Evolutionary conservation across 2,888 invertebrate species (phyloP).

Genomic region (Agrotis exclamationis): DNA sequence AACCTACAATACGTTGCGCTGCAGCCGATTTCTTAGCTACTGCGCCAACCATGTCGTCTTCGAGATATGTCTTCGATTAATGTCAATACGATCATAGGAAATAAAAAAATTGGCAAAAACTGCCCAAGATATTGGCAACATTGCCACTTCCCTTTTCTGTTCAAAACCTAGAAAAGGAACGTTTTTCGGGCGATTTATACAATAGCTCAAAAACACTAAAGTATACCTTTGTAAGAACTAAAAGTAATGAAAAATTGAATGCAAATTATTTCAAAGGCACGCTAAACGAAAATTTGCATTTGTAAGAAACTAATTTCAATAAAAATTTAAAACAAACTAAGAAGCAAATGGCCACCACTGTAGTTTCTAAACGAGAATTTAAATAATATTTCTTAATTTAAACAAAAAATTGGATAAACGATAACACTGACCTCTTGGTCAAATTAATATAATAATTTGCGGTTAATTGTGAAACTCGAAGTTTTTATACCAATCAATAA

Average conservation of each 20-base stretch:
- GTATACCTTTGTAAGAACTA: not conserved
- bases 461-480: conserved; percentile 34
- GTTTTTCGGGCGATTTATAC: too few species aligned
- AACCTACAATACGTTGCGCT: too few species aligned
- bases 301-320: conserved; percentile 28
- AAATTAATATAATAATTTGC: conserved; percentile 31
- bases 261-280: conserved; percentile 13
- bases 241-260: conserved; percentile 7
- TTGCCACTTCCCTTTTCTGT: too few species aligned
- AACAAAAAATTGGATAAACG: conserved; percentile 36
- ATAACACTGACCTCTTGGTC: conserved; percentile 45
- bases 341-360: conserved; percentile 39
- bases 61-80: too few species aligned
- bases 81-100: too few species aligned
- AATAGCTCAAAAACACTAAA: too few species aligned
- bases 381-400: conserved; percentile 40
- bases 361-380: conserved; percentile 41
- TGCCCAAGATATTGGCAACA: too few species aligned
- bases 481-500: conserved; percentile 19
- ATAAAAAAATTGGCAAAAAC: too few species aligned
- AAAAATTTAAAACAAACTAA: conserved; percentile 6
- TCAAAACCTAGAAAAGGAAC: not conserved
- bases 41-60: too few species aligned
- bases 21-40: too few species aligned
- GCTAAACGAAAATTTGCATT: conserved; percentile 11